phyloP scores from a whole-genome alignment of 2,888 invertebrate genomes.

The Diplazon laetatorius region DNA sequence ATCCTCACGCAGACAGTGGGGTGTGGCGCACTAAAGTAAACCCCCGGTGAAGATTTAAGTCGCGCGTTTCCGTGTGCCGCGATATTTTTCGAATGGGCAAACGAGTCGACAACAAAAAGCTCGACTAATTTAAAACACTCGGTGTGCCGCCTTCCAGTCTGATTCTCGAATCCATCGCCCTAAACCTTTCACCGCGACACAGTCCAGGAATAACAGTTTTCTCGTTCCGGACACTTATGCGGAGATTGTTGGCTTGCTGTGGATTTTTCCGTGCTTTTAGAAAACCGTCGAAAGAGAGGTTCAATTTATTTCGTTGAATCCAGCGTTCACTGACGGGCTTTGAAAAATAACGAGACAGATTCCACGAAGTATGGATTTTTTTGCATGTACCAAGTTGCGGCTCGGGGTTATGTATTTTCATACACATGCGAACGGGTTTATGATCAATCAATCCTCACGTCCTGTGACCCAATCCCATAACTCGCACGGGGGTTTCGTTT shows the following conservation, averaged over 20 bases:
- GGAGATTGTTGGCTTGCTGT: slow-evolving; percentile 17
- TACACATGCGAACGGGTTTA: neutral
- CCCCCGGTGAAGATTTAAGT: slow-evolving; percentile 23
- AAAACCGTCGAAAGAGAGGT: neutral
- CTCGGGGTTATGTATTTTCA: neutral
- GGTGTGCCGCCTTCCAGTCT: slow-evolving; percentile 13
- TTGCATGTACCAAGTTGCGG: neutral
- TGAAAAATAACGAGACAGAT: neutral
- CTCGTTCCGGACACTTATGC: slow-evolving; percentile 18
- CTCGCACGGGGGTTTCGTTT: neutral
- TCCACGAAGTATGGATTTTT: slow-evolving; percentile 3
- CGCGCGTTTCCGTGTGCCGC: slow-evolving; percentile 18
- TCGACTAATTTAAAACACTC: slow-evolving; percentile 57
- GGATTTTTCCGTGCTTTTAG: neutral
- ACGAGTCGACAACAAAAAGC: slow-evolving; percentile 44
- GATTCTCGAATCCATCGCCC: slow-evolving; percentile 23
- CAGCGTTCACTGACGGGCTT: neutral
- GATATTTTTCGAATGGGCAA: slow-evolving; percentile 30
- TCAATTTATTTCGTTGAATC: neutral
- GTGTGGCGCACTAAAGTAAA: slow-evolving; percentile 25
- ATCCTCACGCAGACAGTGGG: neutral
- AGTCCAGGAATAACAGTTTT: slow-evolving; percentile 29
- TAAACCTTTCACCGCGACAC: slow-evolving; percentile 27
- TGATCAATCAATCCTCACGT: slow-evolving; percentile 29
- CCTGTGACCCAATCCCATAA: slow-evolving; percentile 26